phyloP scores from a whole-genome alignment of 2,888 invertebrate genomes.

The Troilus luridus region DNA sequence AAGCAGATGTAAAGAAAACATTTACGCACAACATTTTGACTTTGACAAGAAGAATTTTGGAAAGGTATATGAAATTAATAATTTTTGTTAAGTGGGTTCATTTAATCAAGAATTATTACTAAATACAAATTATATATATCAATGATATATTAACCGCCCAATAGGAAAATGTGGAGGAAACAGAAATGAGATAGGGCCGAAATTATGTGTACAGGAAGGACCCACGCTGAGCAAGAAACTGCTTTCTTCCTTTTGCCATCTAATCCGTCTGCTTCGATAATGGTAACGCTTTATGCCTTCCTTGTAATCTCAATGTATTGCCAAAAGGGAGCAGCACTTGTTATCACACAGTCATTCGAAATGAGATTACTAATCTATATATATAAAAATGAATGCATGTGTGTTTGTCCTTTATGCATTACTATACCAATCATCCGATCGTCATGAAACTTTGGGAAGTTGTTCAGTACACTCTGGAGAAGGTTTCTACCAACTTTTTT shows the following conservation, averaged over 20 bases:
- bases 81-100: not conserved
- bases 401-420: too few relatives aligned
- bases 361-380: too few relatives aligned
- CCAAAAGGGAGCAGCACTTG: not conserved
- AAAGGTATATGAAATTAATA: too few relatives aligned
- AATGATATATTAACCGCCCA: not conserved
- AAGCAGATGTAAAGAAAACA: too few relatives aligned
- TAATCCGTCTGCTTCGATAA: not conserved
- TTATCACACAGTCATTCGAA: not conserved
- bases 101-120: not conserved
- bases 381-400: too few relatives aligned
- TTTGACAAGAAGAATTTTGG: too few relatives aligned
- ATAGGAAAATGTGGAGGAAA: conserved; percentile 9
- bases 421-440: too few relatives aligned
- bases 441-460: too few relatives aligned
- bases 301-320: not conserved
- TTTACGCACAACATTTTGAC: too few relatives aligned
- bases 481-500: too few relatives aligned
- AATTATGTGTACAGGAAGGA: conserved; percentile 28
- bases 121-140: not conserved
- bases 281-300: conserved; percentile 4
- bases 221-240: conserved; percentile 22
- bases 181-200: conserved; percentile 25
- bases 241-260: conserved; percentile 34
- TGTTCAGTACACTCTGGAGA: too few relatives aligned